Evolutionary conservation across 2,797 vertebrate genomes (phyloP), one percentile per base, ranked within the genome.

Genomic region (Mycteria americana): DNA sequence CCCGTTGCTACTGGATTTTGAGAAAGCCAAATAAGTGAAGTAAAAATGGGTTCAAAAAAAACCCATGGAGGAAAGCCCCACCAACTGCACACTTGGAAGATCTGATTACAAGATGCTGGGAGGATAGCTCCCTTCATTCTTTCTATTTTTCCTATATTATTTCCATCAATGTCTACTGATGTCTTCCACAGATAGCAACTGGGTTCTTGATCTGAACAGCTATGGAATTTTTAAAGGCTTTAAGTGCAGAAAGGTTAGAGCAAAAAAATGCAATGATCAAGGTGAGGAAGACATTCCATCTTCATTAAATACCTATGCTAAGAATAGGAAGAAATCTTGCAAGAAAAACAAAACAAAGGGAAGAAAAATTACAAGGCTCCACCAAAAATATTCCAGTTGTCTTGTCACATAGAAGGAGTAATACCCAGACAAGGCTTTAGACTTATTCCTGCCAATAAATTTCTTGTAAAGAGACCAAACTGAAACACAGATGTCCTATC

Each of bases 401-500:
- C 73, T 95, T 92, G 59, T 95, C 65, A 48, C 41, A 68, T 12
- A 74, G 70, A 64, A 81, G 41, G 28, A 80, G n/a, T 77, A 88
- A 78, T 57, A 85, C 28, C 23, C 3, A 0, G 59, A 82, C 54
- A 73, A 83, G 1, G 8, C 10, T 93, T 94, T 84, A 85, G 65
- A 37, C 41, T 73, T 84, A 89, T 30, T 88, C 50, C 62, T 94
- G 87, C 57, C 85, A 91, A 93, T 92, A 92, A 88, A 95, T 94
- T 95, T 95, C 43, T 89, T 85, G 72, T 81, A 89, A 88, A 83
- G 73, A 89, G 57, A 72, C 46, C 75, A 91, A 95, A 89, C 78
- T 78, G 81, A 97, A 95, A 78, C 75, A 85, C 95, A 97, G 93
- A 96, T 96, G 94, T 97, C 96, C 87, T 43, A 89, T 97, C 89